phyloP scores from a whole-genome alignment of 2,888 invertebrate genomes.

The Dermolepida albohirtum region DNA sequence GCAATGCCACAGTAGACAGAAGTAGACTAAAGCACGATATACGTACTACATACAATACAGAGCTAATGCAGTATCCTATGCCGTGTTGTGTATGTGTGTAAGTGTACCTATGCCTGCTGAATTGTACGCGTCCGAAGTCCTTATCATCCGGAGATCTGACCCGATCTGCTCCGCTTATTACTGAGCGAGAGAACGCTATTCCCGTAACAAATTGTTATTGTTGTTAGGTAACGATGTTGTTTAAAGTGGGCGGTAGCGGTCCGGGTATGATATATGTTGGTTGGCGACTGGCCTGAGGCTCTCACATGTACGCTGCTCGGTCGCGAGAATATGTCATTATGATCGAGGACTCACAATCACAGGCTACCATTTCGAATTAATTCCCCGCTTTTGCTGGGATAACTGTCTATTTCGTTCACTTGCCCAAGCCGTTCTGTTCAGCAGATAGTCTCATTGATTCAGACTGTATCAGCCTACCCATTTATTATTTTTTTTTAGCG shows the following conservation, averaged over 20 bases:
- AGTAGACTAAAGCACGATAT: not conserved
- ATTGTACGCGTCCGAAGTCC: constrained; percentile 7
- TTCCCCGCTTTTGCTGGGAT: constrained; percentile 36
- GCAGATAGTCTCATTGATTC: not conserved
- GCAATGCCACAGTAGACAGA: no score
- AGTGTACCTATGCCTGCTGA: constrained; percentile 16
- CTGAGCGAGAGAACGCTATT: constrained; percentile 57
- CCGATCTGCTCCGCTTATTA: constrained; percentile 63
- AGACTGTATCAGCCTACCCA: constrained; percentile 40
- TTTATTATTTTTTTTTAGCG: constrained; percentile 47
- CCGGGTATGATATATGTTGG: constrained; percentile 60
- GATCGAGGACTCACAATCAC: constrained; percentile 58
- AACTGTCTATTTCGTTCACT: constrained; percentile 7
- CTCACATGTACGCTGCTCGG: constrained; percentile 55
- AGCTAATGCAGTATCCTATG: not conserved
- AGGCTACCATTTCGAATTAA: constrained; percentile 49
- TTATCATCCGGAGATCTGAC: constrained; percentile 52
- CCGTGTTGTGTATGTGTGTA: not conserved
- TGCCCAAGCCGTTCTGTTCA: not conserved
- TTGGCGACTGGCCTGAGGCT: constrained; percentile 58
- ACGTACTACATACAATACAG: not conserved
- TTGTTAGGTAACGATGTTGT: constrained; percentile 65
- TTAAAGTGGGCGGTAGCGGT: constrained; percentile 62
- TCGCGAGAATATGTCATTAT: constrained; percentile 61
- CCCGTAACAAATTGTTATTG: constrained; percentile 66